A percentile compares a stretch with the other conserved stretches of the same genome.
These are phyloP conservation scores for Sciurus carolinensis DNA, from an alignment of 2,797 vertebrate species.

Conservation along the genomic window DNA sequence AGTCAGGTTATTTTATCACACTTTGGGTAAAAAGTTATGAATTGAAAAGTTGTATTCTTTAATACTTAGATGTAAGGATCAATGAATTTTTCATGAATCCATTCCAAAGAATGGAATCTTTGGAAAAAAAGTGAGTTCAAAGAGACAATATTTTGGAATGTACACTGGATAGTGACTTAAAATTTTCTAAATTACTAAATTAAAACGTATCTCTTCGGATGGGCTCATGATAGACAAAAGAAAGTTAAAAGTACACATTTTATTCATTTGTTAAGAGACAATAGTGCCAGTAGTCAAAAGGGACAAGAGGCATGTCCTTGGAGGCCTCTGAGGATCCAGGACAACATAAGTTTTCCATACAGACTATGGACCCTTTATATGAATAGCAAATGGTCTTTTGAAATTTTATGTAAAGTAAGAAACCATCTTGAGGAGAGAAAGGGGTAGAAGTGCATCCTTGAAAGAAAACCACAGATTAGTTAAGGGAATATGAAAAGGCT, in stretches of 20 bases:
- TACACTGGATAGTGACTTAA: background rate
- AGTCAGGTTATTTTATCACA: conserved; percentile 42
- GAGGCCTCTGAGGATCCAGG: background rate
- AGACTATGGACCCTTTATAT: background rate
- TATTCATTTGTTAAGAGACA: background rate
- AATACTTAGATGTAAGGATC: background rate
- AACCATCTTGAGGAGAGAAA: background rate
- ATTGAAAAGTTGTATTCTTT: conserved; percentile 39
- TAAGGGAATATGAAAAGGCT: background rate
- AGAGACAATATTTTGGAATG: conserved; percentile 22
- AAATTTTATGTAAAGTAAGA: background rate
- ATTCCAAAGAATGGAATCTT: background rate
- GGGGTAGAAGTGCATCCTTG: background rate
- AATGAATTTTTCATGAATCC: conserved; percentile 29
- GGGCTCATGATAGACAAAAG: background rate
- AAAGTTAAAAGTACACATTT: background rate
- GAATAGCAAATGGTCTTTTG: background rate
- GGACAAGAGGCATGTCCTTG: background rate
- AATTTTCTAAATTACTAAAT: background rate
- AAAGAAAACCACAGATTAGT: background rate
- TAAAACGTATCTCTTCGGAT: conserved; percentile 13
- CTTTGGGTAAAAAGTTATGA: background rate
- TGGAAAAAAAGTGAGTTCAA: background rate
- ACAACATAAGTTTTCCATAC: background rate
- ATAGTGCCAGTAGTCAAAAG: background rate